Evolutionary conservation across 2,113 vertebrate genomes (phyloP).

Genomic region (Merops nubicus): DNA sequence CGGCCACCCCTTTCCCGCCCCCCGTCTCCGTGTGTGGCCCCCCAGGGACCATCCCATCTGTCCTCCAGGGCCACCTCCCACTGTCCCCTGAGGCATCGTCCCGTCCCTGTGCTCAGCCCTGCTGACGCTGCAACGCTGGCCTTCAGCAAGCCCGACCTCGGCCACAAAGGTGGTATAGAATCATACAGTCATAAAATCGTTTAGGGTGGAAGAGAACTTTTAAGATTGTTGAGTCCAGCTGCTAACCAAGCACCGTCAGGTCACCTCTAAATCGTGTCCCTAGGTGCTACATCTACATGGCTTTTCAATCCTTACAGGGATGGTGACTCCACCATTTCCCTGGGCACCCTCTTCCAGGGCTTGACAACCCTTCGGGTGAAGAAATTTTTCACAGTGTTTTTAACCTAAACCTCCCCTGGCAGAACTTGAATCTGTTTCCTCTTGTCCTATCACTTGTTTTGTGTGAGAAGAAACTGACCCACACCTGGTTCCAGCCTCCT

Average conservation of each 20-base stretch:
- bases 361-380: not conserved
- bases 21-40: not conserved
- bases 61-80: not conserved
- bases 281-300: too few relatives aligned
- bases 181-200: not conserved
- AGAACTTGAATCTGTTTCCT: not conserved
- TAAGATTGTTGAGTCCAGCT: not conserved
- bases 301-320: not conserved
- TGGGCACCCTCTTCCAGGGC: not conserved
- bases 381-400: not conserved
- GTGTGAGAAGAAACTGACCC: not conserved
- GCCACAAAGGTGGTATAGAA: accelerated
- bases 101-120: not conserved
- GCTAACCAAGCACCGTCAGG: not conserved
- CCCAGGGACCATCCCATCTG: too few relatives aligned
- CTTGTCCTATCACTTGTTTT: not conserved
- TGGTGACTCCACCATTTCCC: not conserved
- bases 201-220: not conserved
- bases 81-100: not conserved
- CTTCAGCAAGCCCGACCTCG: too few relatives aligned
- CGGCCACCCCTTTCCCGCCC: too few relatives aligned
- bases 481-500: not conserved
- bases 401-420: not conserved
- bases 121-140: accelerated
- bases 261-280: not conserved